Conservation (phyloP, 1,140 invertebrate genomes). For the Temnothorax curvispinosus region DNA sequence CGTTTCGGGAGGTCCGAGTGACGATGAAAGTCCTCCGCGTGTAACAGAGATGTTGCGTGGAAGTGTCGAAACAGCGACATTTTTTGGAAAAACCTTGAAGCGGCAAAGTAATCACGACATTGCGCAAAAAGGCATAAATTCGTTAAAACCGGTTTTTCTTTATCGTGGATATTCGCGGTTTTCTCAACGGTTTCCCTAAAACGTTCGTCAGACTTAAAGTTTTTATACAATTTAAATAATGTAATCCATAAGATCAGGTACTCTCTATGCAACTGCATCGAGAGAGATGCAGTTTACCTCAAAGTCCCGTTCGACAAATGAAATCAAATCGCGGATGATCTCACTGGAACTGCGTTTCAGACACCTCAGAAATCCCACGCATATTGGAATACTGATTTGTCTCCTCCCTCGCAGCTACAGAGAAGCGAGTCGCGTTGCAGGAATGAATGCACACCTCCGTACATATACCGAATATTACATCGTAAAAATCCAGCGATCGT, state of each 20-base stretch:
- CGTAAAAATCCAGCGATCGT: not conserved
- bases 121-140: slow-evolving; percentile 19
- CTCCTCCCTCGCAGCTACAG: not conserved
- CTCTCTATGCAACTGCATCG: not conserved
- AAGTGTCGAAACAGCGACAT: slow-evolving; percentile 52
- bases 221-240: not conserved
- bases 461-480: not conserved
- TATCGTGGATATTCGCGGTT: not conserved
- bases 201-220: not conserved
- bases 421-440: slow-evolving; percentile 2
- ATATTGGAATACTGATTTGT: not conserved
- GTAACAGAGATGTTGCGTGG: slow-evolving; percentile 11
- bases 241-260: not conserved
- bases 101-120: not conserved
- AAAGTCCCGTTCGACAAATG: not conserved
- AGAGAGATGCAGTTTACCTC: not conserved
- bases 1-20: slow-evolving; percentile 39
- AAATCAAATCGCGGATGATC: slow-evolving; percentile 39
- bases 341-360: slow-evolving; percentile 17
- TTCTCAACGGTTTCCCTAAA: not conserved
- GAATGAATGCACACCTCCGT: not conserved
- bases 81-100: slow-evolving; percentile 12
- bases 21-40: slow-evolving; percentile 43
- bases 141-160: slow-evolving; percentile 17
- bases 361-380: slow-evolving; percentile 45